Evolutionary conservation across 2,888 invertebrate species (phyloP).

Genomic region (Cryptocephalus moraei): DNA sequence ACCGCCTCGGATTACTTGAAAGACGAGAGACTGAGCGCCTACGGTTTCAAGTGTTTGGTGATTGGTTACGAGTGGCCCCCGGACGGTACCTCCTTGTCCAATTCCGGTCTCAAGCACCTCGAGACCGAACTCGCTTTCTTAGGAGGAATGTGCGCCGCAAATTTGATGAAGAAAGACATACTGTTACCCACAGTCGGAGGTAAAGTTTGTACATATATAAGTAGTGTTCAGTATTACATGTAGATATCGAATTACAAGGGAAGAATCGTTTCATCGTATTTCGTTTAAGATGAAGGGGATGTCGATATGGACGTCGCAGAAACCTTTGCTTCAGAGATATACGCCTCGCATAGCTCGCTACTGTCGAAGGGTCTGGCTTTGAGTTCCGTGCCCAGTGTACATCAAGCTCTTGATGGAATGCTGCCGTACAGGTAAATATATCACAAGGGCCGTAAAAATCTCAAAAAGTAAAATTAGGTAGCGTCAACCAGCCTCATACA

Average conservation of each 20-base stretch:
- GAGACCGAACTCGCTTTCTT: constrained; percentile 86
- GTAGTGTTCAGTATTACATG: background rate
- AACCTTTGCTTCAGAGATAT: constrained; percentile 52
- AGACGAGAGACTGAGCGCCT: constrained; percentile 73
- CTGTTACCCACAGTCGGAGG: constrained; percentile 51
- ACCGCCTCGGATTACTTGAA: constrained; percentile 91
- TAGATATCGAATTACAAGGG: too few relatives aligned
- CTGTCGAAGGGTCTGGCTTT: constrained; percentile 85
- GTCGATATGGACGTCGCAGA: constrained; percentile 64
- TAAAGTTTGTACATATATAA: constrained; percentile 22
- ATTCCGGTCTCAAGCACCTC: constrained; percentile 55
- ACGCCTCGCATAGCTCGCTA: constrained; percentile 53
- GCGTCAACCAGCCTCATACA: too few relatives aligned
- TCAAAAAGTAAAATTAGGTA: too few relatives aligned
- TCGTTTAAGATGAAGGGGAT: constrained; percentile 51
- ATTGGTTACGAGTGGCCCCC: constrained; percentile 73
- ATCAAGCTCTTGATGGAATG: constrained; percentile 83
- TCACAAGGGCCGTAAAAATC: too few relatives aligned
- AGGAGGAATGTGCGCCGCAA: constrained; percentile 84
- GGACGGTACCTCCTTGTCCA: constrained; percentile 28
- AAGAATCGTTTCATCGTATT: background rate
- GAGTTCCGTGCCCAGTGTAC: constrained; percentile 75
- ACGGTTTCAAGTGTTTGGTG: constrained; percentile 70
- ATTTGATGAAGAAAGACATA: constrained; percentile 76
- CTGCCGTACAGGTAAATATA: constrained; percentile 71